phyloP scores from a whole-genome alignment of 2,797 vertebrate genomes.

The Neosilurus hyrtlii region DNA sequence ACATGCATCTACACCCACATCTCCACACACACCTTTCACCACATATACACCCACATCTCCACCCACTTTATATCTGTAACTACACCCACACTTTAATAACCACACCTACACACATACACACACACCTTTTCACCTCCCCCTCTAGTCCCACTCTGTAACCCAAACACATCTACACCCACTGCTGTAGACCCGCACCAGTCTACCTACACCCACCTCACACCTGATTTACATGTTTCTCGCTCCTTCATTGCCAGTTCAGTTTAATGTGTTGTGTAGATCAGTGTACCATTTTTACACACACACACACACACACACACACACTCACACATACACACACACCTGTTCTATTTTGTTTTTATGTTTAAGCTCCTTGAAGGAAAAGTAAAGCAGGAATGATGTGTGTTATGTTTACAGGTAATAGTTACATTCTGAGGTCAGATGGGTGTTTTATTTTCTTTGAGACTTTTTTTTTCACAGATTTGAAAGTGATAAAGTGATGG shows the following conservation, averaged over 20 bases:
- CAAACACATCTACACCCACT: too few relatives aligned
- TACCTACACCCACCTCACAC: neutral
- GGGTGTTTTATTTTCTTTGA: neutral
- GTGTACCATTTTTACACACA: neutral
- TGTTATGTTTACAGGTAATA: slow-evolving; percentile 23
- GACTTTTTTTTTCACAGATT: too few relatives aligned
- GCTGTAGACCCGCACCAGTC: too few relatives aligned
- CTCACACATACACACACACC: neutral
- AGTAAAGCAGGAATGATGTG: slow-evolving; percentile 28
- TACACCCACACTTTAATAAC: neutral
- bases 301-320: slow-evolving; percentile 7
- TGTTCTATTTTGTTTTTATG: slow-evolving; percentile 14
- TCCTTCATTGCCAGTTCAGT: neutral
- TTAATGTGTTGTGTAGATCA: neutral
- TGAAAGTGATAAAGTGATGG: too few relatives aligned
- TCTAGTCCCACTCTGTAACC: neutral
- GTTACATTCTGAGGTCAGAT: neutral
- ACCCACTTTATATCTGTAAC: too few relatives aligned
- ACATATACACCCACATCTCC: neutral
- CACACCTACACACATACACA: neutral
- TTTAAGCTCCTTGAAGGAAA: slow-evolving; percentile 55
- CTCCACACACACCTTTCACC: neutral
- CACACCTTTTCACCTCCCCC: neutral
- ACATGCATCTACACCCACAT: too few relatives aligned
- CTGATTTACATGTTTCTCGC: neutral